Percentiles rank a stretch among this genome's conserved stretches.
These are phyloP conservation scores for Callimorpha dominula DNA, from an alignment of 2,888 invertebrate genomes.

Conservation along the genomic window DNA sequence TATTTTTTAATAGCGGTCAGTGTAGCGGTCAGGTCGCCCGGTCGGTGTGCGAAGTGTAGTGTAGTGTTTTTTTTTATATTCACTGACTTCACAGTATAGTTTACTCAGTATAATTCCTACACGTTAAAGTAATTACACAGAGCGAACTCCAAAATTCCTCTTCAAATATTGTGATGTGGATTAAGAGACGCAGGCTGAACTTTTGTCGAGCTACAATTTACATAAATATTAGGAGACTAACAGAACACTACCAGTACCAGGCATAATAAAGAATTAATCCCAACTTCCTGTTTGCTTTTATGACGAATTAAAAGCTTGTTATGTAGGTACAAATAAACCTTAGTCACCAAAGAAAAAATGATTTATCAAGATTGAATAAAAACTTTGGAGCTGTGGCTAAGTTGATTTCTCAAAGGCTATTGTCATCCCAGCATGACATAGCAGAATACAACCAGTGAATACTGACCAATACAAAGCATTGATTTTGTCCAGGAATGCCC, in stretches of 20 bases:
- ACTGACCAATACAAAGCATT: constrained; percentile 41
- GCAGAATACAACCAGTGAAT: constrained; percentile 40
- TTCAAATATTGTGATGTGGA: constrained; percentile 36
- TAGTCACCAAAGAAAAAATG: constrained; percentile 39
- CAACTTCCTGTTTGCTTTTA: constrained; percentile 33
- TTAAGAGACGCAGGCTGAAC: constrained; percentile 3
- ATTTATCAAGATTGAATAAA: constrained; percentile 29
- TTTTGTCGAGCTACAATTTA: too few species aligned
- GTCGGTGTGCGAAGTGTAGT: too few species aligned
- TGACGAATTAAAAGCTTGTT: constrained; percentile 18
- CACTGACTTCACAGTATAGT: too few species aligned
- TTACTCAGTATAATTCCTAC: neutral
- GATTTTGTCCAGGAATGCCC: constrained; percentile 50
- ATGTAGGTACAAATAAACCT: constrained; percentile 5
- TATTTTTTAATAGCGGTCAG: too few species aligned
- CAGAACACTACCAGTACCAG: too few species aligned
- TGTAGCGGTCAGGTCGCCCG: too few species aligned
- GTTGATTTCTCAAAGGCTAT: constrained; percentile 39
- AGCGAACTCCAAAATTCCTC: constrained; percentile 24
- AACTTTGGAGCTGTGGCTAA: constrained; percentile 35
- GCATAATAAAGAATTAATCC: constrained; percentile 19
- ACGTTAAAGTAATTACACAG: constrained; percentile 11
- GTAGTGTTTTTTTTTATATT: too few species aligned
- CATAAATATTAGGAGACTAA: too few species aligned
- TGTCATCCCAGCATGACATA: constrained; percentile 37